Conservation (phyloP, 1,140 invertebrate species). For the Drosophila littoralis region DNA sequence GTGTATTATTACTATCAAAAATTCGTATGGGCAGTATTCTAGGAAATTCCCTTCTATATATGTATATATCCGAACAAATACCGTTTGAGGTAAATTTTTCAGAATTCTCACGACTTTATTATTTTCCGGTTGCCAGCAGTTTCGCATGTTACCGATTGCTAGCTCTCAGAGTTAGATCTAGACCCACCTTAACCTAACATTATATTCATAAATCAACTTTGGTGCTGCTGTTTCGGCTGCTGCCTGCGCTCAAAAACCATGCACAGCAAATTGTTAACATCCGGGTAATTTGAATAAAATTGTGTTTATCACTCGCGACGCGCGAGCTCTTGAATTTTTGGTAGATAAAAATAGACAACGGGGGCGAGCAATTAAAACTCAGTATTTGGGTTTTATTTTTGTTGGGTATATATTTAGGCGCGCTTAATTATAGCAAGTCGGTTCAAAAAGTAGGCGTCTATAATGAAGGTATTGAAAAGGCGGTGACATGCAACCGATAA, state of each 20-base stretch:
- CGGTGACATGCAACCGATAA: conserved; percentile 79
- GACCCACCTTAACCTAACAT: conserved; percentile 16
- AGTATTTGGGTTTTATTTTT: conserved; percentile 37
- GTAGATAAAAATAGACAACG: conserved; percentile 47
- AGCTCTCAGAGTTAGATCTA: not conserved
- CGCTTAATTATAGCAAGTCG: conserved; percentile 65
- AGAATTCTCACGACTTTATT: conserved; percentile 23
- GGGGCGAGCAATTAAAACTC: conserved; percentile 61
- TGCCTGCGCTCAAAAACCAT: conserved; percentile 58
- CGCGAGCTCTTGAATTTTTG: conserved; percentile 17
- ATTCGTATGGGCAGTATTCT: too few relatives aligned
- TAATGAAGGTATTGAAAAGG: conserved; percentile 80
- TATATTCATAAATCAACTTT: conserved; percentile 68
- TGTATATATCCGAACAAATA: not conserved
- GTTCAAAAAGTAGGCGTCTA: conserved; percentile 23
- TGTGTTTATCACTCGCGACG: conserved; percentile 58
- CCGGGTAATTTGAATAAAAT: conserved; percentile 79
- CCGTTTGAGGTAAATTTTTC: not conserved
- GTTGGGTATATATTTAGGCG: conserved; percentile 68
- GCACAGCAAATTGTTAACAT: conserved; percentile 74
- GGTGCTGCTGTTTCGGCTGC: conserved; percentile 25
- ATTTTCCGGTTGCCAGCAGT: not conserved
- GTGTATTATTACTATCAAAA: too few relatives aligned
- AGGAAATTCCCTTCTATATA: not conserved
- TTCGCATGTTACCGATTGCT: conserved; percentile 6